A percentile compares a stretch with the other conserved stretches of the same genome.
Conservation (phyloP, 2,113 vertebrate genomes). For the Spilogale gracilis region DNA sequence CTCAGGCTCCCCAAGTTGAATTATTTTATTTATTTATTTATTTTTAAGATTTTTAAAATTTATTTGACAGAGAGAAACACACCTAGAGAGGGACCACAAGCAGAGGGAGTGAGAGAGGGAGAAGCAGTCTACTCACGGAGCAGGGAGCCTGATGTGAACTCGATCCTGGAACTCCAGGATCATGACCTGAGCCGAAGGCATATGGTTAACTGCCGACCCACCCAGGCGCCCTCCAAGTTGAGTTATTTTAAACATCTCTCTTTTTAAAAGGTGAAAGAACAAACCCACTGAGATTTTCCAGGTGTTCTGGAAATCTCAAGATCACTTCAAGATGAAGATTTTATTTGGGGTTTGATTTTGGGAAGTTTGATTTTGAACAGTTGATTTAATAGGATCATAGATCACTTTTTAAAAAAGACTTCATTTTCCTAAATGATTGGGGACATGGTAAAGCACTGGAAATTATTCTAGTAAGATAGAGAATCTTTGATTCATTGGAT, state of each 20-base stretch:
- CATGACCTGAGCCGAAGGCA: no score
- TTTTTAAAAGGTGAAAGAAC: conserved; percentile 18
- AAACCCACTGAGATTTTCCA: background rate
- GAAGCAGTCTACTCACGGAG: no score
- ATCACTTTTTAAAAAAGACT: background rate
- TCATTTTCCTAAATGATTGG: background rate
- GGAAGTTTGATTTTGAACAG: background rate
- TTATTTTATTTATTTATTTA: background rate
- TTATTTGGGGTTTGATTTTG: conserved; percentile 15
- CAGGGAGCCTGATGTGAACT: background rate
- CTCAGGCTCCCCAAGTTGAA: background rate
- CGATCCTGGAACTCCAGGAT: no score
- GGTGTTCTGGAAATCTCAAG: background rate
- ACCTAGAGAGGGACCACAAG: no score
- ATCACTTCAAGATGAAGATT: background rate
- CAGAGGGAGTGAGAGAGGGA: no score
- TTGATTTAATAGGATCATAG: background rate
- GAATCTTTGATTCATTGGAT: background rate
- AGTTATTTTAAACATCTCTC: background rate
- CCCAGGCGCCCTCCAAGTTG: no score
- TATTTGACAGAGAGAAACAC: no score
- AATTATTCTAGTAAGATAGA: background rate
- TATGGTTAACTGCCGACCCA: no score
- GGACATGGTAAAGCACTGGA: background rate
- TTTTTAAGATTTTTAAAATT: background rate